Base-by-base conservation (phyloP, 2,113 vertebrate species). In the Oxyruncus cristatus region DNA sequence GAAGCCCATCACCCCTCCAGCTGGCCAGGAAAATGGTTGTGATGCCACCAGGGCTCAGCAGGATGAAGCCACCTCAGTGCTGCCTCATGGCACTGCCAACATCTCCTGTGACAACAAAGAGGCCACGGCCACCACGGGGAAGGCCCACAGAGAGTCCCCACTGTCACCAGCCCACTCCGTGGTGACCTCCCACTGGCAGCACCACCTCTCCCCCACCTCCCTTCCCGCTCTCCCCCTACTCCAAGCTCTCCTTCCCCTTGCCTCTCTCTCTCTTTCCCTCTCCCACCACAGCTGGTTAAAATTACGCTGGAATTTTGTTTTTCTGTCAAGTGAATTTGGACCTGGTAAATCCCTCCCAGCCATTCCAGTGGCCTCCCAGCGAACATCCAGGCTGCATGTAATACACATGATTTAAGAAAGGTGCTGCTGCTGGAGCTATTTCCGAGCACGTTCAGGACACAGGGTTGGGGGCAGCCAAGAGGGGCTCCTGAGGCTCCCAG, bases 241-340 rank as follows among this genome's bases (percentile, higher is more conserved):
- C 53, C 3, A 39, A 68, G 91, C 81, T 85, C 70, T 93, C 70
- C 93, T 96, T 95, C 82, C 62, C 46, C 76, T 80, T 87, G 71
- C 59, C 73, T 92, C 89, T 80, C 95, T 71, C 93, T 95, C 93
- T 91, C 62, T 66, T 88, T 93, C 95, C 83, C 41, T 95, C 90
- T 93, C 97, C 90, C 92, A 95, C 93, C 96, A 98, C 98, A 98
- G 98, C 98, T 98, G 98, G 96, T 98, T 98, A 98, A 98, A 96
- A 98, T 98, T 98, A 98, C 3, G 30, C 91, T 98, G 98, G 97
- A 97, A 98, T 98, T 98, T 98, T 98, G 96, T 97, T 98, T 98
- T 97, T 97, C 97, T 98, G 96, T 97, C 97, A 95, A 97, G 97
- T 97, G 97, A 97, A 97, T 97, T 97, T 97, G 97, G 97, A 97